Conservation (phyloP, 2,113 vertebrate species). For the Fregetta grallaria region DNA sequence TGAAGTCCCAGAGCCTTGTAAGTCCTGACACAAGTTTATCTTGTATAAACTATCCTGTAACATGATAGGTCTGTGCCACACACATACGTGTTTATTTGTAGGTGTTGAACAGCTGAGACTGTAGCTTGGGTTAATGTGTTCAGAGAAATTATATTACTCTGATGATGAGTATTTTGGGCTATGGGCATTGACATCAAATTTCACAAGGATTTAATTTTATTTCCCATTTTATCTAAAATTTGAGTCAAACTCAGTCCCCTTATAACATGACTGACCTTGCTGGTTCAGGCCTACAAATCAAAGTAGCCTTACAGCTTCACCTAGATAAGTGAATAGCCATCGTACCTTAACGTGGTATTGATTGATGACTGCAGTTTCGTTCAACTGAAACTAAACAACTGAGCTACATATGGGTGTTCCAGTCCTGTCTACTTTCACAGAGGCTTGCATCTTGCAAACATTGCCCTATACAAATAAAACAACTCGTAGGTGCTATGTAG, state of each 20-base stretch:
- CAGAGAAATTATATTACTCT: neutral
- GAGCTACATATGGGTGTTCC: neutral
- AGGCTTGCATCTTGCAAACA: neutral
- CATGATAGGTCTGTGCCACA: neutral
- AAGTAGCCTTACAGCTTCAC: neutral
- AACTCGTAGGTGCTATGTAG: accelerated
- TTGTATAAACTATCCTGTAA: neutral
- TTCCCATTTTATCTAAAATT: neutral
- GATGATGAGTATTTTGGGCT: neutral
- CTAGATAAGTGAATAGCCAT: accelerated
- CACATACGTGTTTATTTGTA: accelerated
- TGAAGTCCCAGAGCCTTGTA: neutral
- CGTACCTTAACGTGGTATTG: neutral
- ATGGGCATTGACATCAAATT: neutral
- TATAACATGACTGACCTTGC: neutral
- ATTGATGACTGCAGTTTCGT: neutral
- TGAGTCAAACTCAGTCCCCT: neutral
- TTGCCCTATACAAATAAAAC: neutral
- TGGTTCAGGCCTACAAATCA: neutral
- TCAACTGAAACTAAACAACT: neutral
- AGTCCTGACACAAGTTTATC: neutral
- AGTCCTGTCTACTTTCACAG: neutral
- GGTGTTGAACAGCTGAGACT: neutral
- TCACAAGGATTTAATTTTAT: neutral
- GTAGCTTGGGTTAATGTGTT: neutral